Conservation (phyloP, 2,797 vertebrate genomes). For the Bradypodion ventrale region DNA sequence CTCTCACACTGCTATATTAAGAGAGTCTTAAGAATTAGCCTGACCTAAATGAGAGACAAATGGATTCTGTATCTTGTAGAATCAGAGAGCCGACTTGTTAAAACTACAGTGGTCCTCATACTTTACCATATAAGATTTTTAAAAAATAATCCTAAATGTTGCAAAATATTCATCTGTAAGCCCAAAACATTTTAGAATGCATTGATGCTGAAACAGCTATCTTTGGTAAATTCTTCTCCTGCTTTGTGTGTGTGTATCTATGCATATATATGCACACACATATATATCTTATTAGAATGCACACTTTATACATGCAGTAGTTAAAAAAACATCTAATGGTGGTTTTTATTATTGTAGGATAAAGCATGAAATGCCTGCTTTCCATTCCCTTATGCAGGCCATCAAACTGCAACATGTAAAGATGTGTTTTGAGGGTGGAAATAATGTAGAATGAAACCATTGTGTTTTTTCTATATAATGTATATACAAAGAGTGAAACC, state of each 20-base stretch:
- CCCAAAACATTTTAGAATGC: neutral
- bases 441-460: slow-evolving; percentile 61
- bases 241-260: slow-evolving; percentile 29
- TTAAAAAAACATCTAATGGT: neutral
- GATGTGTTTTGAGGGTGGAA: slow-evolving; percentile 52
- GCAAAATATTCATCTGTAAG: slow-evolving; percentile 56
- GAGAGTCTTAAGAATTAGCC: neutral
- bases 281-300: slow-evolving; percentile 33
- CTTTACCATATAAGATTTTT: slow-evolving; percentile 23
- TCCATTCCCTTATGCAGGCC: slow-evolving; percentile 49
- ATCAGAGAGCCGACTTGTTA: slow-evolving; percentile 53
- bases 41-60: slow-evolving; percentile 19
- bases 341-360: slow-evolving; percentile 44
- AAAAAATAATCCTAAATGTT: slow-evolving; percentile 56
- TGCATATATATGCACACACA: neutral
- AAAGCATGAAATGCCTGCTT: slow-evolving; percentile 42
- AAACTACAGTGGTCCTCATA: slow-evolving; percentile 44
- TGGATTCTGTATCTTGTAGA: slow-evolving; percentile 6
- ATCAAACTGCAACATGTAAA: slow-evolving; percentile 53
- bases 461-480: slow-evolving; percentile 58
- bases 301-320: slow-evolving; percentile 37
- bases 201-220: slow-evolving; percentile 19
- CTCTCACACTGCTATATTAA: neutral
- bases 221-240: slow-evolving; percentile 37
- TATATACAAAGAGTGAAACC: slow-evolving; percentile 54